Evolutionary conservation across 2,888 invertebrate genomes (phyloP), one percentile per base, ranked within the genome.

Genomic region (Thymelicus acteon): DNA sequence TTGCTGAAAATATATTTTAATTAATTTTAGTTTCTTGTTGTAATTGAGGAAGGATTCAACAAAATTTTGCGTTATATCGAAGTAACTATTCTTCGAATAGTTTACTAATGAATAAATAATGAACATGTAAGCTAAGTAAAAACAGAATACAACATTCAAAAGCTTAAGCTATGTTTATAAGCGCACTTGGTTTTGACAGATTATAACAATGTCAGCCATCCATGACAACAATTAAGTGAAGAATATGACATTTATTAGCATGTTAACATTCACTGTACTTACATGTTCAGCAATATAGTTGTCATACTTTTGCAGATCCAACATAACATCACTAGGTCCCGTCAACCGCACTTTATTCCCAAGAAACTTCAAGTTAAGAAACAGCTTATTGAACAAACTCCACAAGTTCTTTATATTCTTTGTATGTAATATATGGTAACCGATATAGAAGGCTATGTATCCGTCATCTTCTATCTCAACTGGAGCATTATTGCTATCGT

Each of bases 371-470:
- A 97, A 91, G 91, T 97, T 92, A 52, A 96, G 90, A 84, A 95
- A 97, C 73, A 96, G 83, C 44, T 87, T 87, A 39, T 93, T 90
- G 82, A 97, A 96, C 75, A 95, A 88, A 7, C 88, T 82, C 85
- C 90, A 94, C 71, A 83, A 87, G 54, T 91, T 86, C 57, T 87
- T 85, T 24, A 80, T 75, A 77, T 93, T 87, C 40, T 91, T 84
- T 2, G 96, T 95, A 40, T 89, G 79, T 72, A 94, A 90, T 72
- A 97, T 89, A 85, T 97, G 97, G 80, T 96, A 95, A 7, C 96
- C 97, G 64, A 97, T 94, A 79, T 96, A 96, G 48, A 95, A 96
- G 12, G 95, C 95, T 77, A 96, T 96, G 79, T 97, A 97, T 62
- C 96, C 96, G 80, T 97, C 97, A 74, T 96, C 94, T 0, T 95